Conservation (phyloP, 2,113 vertebrate species). For the Poeciliopsis retropinna region DNA sequence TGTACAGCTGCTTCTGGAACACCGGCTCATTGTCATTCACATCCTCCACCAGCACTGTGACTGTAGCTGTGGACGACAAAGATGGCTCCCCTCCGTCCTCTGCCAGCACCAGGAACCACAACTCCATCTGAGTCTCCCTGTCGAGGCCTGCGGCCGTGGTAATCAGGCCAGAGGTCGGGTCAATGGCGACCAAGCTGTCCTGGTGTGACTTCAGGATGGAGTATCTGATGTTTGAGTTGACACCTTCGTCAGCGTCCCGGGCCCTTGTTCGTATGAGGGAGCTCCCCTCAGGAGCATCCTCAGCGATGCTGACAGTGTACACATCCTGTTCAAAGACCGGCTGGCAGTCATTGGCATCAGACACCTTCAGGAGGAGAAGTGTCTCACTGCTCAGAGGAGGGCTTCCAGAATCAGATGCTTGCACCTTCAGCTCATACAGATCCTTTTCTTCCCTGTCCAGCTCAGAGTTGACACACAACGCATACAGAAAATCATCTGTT, state of each 20-base stretch:
- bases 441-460: slow-evolving; percentile 86
- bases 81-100: slow-evolving; percentile 82
- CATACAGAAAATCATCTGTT: slow-evolving; percentile 81
- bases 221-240: slow-evolving; percentile 82
- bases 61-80: slow-evolving; percentile 81
- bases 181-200: slow-evolving; percentile 73
- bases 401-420: slow-evolving; percentile 82
- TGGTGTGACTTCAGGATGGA: slow-evolving; percentile 65
- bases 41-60: slow-evolving; percentile 84
- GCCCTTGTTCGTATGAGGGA: slow-evolving; percentile 82
- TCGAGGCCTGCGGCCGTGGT: slow-evolving; percentile 80
- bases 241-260: slow-evolving; percentile 83
- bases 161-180: slow-evolving; percentile 81
- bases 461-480: slow-evolving; percentile 82
- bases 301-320: slow-evolving; percentile 78
- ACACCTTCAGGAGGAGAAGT: slow-evolving; percentile 79
- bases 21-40: slow-evolving; percentile 91
- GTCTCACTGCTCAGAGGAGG: slow-evolving; percentile 81
- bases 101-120: slow-evolving; percentile 85
- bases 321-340: slow-evolving; percentile 81
- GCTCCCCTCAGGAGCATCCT: slow-evolving; percentile 82
- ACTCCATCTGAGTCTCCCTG: slow-evolving; percentile 77
- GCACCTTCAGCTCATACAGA: slow-evolving; percentile 82
- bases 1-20: slow-evolving; percentile 86
- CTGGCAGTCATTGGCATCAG: slow-evolving; percentile 86